A percentile compares a stretch with the other conserved stretches of the same genome.
Evolutionary conservation across 2,797 vertebrate genomes (phyloP).

Genomic region (Epinephelus coioides): DNA sequence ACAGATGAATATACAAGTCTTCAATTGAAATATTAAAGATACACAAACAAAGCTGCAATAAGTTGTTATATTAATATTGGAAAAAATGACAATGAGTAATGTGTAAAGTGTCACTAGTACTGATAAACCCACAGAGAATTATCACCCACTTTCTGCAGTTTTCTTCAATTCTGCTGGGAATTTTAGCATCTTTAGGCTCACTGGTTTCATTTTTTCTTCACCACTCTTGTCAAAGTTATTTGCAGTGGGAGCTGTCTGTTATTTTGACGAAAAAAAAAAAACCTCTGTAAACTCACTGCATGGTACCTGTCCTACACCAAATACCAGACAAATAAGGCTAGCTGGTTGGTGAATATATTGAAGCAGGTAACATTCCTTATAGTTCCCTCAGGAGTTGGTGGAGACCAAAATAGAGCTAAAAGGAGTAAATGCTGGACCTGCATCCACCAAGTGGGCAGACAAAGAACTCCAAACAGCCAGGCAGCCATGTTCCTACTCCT

Average conservation of each 20-base stretch:
- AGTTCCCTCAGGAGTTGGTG: not conserved
- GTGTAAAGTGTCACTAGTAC: not conserved
- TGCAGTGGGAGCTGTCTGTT: too few relatives aligned
- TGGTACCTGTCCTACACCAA: too few relatives aligned
- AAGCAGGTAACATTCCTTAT: too few relatives aligned
- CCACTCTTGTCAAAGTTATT: too few relatives aligned
- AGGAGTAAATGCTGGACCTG: not conserved
- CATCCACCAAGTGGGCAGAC: too few relatives aligned
- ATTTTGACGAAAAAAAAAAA: too few relatives aligned
- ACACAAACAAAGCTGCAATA: not conserved
- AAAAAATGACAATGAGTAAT: not conserved
- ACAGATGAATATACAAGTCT: not conserved
- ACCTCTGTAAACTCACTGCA: not conserved
- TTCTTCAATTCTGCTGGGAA: not conserved
- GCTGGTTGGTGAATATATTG: too few relatives aligned
- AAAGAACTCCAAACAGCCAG: too few relatives aligned
- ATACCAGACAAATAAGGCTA: too few relatives aligned
- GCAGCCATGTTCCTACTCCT: too few relatives aligned
- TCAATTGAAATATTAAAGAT: not conserved
- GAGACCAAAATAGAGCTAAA: conserved; percentile 7
- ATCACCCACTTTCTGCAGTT: not conserved
- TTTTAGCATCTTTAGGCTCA: not conserved
- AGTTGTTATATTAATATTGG: not conserved
- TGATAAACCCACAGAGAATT: not conserved
- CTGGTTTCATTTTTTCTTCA: too few relatives aligned